Percentiles rank a stretch among this genome's conserved stretches.
Conservation (phyloP, 1,140 invertebrate species). For the Wiebesia pumilae region DNA sequence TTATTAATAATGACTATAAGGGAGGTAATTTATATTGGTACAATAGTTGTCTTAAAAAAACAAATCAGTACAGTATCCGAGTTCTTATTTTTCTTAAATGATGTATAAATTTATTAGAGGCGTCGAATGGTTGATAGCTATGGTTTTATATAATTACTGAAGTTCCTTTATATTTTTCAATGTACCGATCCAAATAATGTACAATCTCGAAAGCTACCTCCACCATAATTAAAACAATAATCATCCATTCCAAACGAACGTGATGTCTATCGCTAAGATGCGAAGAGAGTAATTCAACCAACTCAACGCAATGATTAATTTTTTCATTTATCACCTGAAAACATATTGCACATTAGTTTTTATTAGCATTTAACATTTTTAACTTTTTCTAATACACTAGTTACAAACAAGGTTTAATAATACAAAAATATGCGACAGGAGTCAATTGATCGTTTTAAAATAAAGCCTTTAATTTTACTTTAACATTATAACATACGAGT, state of each 20-base stretch:
- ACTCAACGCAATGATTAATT: slow-evolving; percentile 92
- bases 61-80: too few relatives aligned
- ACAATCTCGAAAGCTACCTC: slow-evolving; percentile 93
- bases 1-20: too few relatives aligned
- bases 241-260: slow-evolving; percentile 95
- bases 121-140: too few relatives aligned
- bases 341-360: too few relatives aligned
- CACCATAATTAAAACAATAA: slow-evolving; percentile 95
- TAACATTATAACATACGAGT: not conserved
- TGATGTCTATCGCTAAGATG: slow-evolving; percentile 94
- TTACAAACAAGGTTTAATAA: slow-evolving; percentile 5
- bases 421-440: slow-evolving; percentile 44
- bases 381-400: not conserved
- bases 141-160: not conserved
- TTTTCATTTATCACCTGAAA: slow-evolving; percentile 94
- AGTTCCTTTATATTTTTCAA: slow-evolving; percentile 51
- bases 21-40: too few relatives aligned
- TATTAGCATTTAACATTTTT: too few relatives aligned
- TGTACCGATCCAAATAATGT: slow-evolving; percentile 82
- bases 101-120: too few relatives aligned
- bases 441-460: slow-evolving; percentile 6
- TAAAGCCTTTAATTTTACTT: slow-evolving; percentile 7
- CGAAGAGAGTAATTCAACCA: slow-evolving; percentile 89
- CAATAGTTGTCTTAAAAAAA: too few relatives aligned
- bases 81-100: not conserved